Evolutionary conservation across 2,113 vertebrate genomes (phyloP), one percentile per base, ranked within the genome.

Genomic region (Hydrochoerus hydrochaeris): DNA sequence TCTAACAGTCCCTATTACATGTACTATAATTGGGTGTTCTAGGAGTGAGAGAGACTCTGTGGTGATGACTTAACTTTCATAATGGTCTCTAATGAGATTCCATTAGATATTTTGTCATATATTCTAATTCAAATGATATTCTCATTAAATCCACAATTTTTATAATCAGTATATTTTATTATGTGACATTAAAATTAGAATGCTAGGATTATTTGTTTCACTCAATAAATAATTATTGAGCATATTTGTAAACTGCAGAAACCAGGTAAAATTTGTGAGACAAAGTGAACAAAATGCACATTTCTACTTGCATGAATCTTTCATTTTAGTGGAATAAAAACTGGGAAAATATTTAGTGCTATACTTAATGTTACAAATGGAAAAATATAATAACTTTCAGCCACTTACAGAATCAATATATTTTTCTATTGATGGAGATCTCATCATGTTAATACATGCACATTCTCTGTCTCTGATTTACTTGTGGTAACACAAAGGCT

Each of bases 141-240:
- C 22, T 85, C 93, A 78, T 88, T 63, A 84, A 92, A 44, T 89
- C 35, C 95, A 17, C 1, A 32, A 73, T 81, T 87, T 91, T 75
- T 57, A 73, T 65, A 49, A n/a, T 78, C 5, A 85, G 83, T 86
- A 85, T 89, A 96, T 0, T 19, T 69, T 69, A 69, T 88, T 28
- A 13, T 24, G 73, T 85, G 11, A 62, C 65, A 78, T 92, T 90
- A 89, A 85, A 84, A 90, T 91, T 80, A 81, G 81, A 87, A 84
- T 67, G 69, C 49, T 8, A 58, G 1, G 3, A 41, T 83, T 84
- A 88, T 80, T 71, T 46, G 44, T 65, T 78, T 63, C 6, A 30
- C 20, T 58, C 17, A 85, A 58, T 35, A 54, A 67, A 41, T 91
- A 90, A 62, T 65, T 91, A 73, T 62, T 46, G 38, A 85, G 16